A percentile compares a stretch with the other conserved stretches of the same genome.
Evolutionary conservation across 1,140 invertebrate species (phyloP).

Genomic region (Gerris buenoi): DNA sequence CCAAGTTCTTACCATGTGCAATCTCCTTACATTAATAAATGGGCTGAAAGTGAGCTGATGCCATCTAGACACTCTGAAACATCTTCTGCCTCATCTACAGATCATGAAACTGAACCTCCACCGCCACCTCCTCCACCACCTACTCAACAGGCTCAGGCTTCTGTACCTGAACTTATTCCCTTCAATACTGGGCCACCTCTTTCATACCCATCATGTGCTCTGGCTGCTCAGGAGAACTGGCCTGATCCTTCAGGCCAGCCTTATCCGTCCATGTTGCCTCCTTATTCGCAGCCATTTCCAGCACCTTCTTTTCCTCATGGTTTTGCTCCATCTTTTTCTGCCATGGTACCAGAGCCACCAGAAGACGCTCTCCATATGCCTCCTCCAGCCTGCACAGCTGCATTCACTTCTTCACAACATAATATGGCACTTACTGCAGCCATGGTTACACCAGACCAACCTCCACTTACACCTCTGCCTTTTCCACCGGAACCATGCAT

Average conservation of each 20-base stretch:
- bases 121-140: constrained; percentile 11
- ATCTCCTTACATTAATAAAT: constrained; percentile 52
- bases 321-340: constrained; percentile 35
- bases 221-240: constrained; percentile 14
- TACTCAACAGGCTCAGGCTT: constrained; percentile 36
- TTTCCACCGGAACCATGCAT: constrained; percentile 24
- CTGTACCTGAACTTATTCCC: constrained; percentile 27
- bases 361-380: constrained; percentile 32
- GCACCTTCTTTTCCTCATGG: constrained; percentile 40
- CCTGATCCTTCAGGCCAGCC: neutral
- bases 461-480: constrained; percentile 21
- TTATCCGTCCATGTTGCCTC: constrained; percentile 31
- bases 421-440: constrained; percentile 60
- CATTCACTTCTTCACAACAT: constrained; percentile 58
- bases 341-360: constrained; percentile 38
- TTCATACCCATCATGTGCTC: constrained; percentile 27
- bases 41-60: constrained; percentile 53
- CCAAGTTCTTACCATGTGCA: constrained; percentile 32
- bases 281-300: constrained; percentile 36
- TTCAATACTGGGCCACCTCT: constrained; percentile 18
- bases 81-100: constrained; percentile 33
- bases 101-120: constrained; percentile 17
- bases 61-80: constrained; percentile 30
- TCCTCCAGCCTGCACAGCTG: constrained; percentile 45
- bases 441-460: constrained; percentile 38